A percentile compares a stretch with the other conserved stretches of the same genome.
Conservation (phyloP, 2,797 vertebrate genomes). For the Schizopygopsis pylzovi region DNA sequence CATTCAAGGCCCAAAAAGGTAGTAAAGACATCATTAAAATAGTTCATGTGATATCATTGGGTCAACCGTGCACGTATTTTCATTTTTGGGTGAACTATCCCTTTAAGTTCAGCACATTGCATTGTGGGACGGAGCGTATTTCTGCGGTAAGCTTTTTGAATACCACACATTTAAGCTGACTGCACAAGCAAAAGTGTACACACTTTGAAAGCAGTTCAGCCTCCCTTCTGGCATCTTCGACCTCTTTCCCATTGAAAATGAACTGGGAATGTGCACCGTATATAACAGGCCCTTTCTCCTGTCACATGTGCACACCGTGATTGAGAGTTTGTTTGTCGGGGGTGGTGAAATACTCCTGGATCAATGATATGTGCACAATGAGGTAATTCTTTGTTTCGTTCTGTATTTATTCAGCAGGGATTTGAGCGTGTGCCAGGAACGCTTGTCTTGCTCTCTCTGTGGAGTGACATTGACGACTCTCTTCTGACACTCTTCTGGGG, state of each 20-base stretch:
- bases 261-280: too few species aligned
- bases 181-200: background rate
- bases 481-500: constrained; percentile 20
- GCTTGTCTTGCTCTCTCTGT: constrained; percentile 15
- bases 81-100: background rate
- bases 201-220: constrained; percentile 5
- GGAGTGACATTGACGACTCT: constrained; percentile 46
- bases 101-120: background rate
- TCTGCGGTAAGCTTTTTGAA: background rate
- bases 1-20: background rate
- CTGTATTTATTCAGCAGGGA: constrained; percentile 30
- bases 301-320: background rate
- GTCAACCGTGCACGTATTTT: background rate
- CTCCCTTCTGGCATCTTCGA: background rate
- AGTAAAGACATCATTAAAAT: background rate
- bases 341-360: constrained; percentile 20
- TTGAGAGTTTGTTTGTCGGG: constrained; percentile 15
- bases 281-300: background rate
- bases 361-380: constrained; percentile 31
- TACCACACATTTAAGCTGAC: background rate
- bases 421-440: constrained; percentile 11
- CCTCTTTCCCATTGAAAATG: background rate
- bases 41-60: background rate
- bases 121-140: background rate
- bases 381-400: constrained; percentile 35